phyloP scores from a whole-genome alignment of 2,113 vertebrate species.

The Anser brachyrhynchus region DNA sequence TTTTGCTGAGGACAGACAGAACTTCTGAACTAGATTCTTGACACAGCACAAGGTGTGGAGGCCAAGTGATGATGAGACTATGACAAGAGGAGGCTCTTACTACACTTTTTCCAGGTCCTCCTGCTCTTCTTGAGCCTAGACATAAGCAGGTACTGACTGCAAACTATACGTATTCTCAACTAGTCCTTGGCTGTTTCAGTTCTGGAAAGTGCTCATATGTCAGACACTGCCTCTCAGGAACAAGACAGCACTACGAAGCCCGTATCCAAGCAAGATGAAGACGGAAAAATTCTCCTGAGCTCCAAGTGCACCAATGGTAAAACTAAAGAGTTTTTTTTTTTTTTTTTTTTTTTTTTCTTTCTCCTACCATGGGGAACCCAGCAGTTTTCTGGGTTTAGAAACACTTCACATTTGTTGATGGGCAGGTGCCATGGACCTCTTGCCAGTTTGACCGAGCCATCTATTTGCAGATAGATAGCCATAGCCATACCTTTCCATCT shows the following conservation, averaged over 20 bases:
- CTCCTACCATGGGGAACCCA: not conserved
- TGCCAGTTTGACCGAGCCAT: not conserved
- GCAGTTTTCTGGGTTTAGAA: not conserved
- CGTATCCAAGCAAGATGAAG: not conserved
- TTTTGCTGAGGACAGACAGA: not conserved
- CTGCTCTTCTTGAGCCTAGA: not conserved
- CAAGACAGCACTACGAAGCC: not conserved
- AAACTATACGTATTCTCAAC: not conserved
- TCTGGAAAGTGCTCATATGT: not conserved
- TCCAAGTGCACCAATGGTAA: not conserved
- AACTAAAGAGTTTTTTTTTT: not conserved
- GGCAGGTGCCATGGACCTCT: not conserved
- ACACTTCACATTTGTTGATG: not conserved
- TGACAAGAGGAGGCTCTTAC: not conserved
- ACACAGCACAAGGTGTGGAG: not conserved
- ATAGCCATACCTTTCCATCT: no score
- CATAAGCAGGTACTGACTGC: not conserved
- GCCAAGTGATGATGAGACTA: not conserved
- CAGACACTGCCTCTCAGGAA: not conserved
- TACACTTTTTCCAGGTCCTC: not conserved
- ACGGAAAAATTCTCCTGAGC: not conserved
- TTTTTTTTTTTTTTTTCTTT: not conserved
- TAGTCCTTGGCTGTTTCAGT: not conserved
- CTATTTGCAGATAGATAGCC: not conserved
- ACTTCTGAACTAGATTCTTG: not conserved